Evolutionary conservation across 2,888 invertebrate species (phyloP), one percentile per base, ranked within the genome.

Genomic region (Tiliacea aurago): DNA sequence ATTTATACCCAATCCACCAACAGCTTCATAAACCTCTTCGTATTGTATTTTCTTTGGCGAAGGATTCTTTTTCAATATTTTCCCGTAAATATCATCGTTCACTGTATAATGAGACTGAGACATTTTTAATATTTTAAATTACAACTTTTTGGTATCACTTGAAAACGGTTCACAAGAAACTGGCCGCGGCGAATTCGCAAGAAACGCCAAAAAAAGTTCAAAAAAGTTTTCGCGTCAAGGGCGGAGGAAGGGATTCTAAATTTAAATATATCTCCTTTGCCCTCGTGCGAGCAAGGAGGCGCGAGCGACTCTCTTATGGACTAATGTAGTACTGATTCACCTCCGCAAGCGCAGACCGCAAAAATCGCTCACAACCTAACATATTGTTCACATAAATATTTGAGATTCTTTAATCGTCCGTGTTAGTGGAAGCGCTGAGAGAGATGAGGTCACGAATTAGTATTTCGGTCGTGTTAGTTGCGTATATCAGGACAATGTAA

Each of bases 261-360:
- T 95, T 95, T 95, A 95, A 95, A 95, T 94, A 90, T 90, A 88
- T 91, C 89, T 93, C 90, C 90, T 92, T 93, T 90, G 91, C 90
- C 89, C 78, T 86, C 84, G 80, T 86, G 85, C 91, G 91, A 89
- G 87, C 89, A 91, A 91, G 83, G 89, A 92, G 91, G 94, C 95
- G 95, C 96, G 96, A 84, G 95, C 96, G 95, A 87, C 93, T 93
- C 92, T 92, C 91, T 90, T 95, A 95, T 95, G 93, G 94, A 91
- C 95, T 95, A 93, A 95, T 94, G 91, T 92, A 91, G 90, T 90
- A 96, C 96, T 96, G 96, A 96, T 94, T 95, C 96, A 95, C 93
- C 91, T 91, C 91, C 78, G 84, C 83, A 86, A 88, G 93, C 93
- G 92, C 92, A 89, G 88, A 91, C 93, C 93, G 94, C 95, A 94